Base-by-base conservation (phyloP, 2,797 vertebrate species). In the Pseudochromis fuscus region DNA sequence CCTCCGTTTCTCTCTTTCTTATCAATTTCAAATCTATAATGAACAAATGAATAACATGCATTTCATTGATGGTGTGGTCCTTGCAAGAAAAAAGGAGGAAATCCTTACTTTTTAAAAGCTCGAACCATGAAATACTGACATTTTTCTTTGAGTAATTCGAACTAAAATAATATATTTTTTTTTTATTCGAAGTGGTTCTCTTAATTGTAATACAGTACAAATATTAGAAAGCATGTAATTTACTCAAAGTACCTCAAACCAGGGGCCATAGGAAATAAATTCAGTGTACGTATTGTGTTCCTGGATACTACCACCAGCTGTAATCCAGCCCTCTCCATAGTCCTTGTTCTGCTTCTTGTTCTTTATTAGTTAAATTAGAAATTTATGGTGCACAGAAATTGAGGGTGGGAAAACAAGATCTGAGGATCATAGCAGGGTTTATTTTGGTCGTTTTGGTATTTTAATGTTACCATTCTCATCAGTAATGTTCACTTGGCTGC, bases 381-480 rank as follows among this genome's bases (percentile, higher is more conserved):
- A 62, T 91, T 89, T 89, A 91, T 87, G 81, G 83, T 65, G 51
- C 83, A 77, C 78, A 83, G 80, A 89, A 86, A 85, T 55, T 48
- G 67, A 83, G 82, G 83, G 75, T 84, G 83, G 84, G 88, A 88
- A 88, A 87, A 89, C 83, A 76, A 83, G 80, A 83, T 64, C 62
- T 80, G 67, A 59, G 62, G 82, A 87, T 88, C 85, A 79, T 67
- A 72, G 61, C 49, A 28, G 79, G 75, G 66, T 73, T 80, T 87
- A 82, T 87, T 88, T 83, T 72, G 75, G 88, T 89, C 56, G 68
- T 71, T 2, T 84, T 76, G 83, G 69, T 78, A n/a, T 83, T 80
- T 89, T 82, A 84, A 86, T 84, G 74, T 83, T 9, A 46, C 58
- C 61, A 23, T 73, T 79, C 64, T 80, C 86, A 83, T 86, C 80